These are phyloP conservation scores for Naso thynnoides DNA, from an alignment of 2,797 vertebrate genomes.

Conservation along the genomic window DNA sequence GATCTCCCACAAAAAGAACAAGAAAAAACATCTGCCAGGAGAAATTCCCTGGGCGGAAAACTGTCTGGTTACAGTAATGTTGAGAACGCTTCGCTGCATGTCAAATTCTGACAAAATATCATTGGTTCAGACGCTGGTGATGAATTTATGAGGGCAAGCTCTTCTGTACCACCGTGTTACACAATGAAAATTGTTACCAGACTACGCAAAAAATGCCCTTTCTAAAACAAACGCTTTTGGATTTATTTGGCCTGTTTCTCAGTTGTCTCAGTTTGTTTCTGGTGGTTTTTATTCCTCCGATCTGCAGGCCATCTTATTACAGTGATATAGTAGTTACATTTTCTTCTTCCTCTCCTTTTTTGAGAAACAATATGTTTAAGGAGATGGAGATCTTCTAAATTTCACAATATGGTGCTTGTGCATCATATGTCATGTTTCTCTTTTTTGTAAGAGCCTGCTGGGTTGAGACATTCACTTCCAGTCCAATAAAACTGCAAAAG, in stretches of 20 bases:
- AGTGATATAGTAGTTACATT: neutral
- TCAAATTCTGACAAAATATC: constrained; percentile 31
- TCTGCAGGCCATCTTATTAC: neutral
- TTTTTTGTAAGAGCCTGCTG: neutral
- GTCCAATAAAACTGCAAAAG: neutral
- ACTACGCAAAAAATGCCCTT: neutral
- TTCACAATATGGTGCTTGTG: neutral
- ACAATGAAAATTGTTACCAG: neutral
- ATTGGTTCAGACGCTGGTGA: constrained; percentile 9
- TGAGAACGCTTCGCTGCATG: constrained; percentile 14
- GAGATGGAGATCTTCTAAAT: neutral
- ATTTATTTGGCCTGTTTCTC: neutral
- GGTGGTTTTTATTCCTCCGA: neutral
- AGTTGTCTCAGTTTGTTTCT: neutral
- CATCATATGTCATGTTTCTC: constrained; percentile 4
- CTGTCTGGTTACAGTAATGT: constrained; percentile 13
- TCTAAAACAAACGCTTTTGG: constrained; percentile 2
- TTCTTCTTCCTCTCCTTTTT: neutral
- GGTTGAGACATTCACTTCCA: neutral
- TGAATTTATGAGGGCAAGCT: neutral
- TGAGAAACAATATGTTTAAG: neutral
- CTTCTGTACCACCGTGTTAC: neutral
- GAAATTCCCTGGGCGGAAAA: neutral
- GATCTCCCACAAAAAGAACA: neutral
- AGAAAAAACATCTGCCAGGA: constrained; percentile 21